These are phyloP conservation scores for Coreoperca whiteheadi DNA, from an alignment of 2,113 vertebrate genomes.

Conservation along the genomic window DNA sequence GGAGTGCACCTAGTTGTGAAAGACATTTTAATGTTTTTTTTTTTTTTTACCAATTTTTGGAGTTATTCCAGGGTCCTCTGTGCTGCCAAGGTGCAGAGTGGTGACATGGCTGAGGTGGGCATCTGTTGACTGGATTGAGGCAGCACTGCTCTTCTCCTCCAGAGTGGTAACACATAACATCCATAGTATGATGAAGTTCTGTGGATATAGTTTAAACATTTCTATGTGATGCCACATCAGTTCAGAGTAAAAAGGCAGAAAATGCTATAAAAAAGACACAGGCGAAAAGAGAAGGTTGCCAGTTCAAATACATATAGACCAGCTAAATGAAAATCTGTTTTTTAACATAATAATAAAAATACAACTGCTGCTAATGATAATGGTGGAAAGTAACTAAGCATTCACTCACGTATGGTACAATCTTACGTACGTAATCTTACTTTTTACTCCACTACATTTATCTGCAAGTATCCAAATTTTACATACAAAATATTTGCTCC, in stretches of 20 bases:
- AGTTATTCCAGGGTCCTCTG: not conserved
- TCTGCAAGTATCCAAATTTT: not conserved
- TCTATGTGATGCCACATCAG: not conserved
- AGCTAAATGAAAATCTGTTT: not conserved
- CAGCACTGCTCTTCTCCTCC: constrained; percentile 9
- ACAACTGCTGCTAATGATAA: not conserved
- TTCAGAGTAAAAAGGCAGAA: not conserved
- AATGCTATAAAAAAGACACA: not conserved
- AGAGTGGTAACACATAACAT: constrained; percentile 19
- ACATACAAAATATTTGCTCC: not conserved
- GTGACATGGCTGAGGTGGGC: constrained; percentile 4
- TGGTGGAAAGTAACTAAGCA: not conserved
- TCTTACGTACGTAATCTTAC: not conserved
- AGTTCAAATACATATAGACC: not conserved
- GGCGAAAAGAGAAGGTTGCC: not conserved
- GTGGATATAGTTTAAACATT: constrained; percentile 1
- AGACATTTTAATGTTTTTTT: not conserved
- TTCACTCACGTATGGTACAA: not conserved
- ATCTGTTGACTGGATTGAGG: not conserved
- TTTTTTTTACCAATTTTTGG: constrained; percentile 46
- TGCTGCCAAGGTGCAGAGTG: not conserved
- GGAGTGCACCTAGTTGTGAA: not conserved
- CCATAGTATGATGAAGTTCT: constrained; percentile 19
- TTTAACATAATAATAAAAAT: not conserved
- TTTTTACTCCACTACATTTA: not conserved